Evolutionary conservation across 2,113 vertebrate genomes (phyloP).

Genomic region (Numida meleagris): DNA sequence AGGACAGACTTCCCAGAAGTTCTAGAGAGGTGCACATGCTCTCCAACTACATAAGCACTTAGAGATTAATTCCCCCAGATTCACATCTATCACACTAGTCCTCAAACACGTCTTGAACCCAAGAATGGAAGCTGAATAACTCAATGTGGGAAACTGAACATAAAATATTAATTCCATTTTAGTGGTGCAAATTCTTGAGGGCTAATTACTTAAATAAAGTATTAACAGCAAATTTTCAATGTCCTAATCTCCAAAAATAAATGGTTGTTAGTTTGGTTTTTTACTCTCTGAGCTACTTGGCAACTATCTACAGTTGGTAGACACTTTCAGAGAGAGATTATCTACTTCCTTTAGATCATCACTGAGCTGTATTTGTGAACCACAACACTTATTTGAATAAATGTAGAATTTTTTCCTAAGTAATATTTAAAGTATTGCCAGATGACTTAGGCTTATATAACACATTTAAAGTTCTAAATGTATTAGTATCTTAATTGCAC

Average conservation of each 20-base stretch:
- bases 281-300: not conserved
- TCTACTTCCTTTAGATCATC: not conserved
- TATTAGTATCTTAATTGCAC: not conserved
- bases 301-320: not conserved
- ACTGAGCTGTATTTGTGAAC: not conserved
- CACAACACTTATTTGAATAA: not conserved
- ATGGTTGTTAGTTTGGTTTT: rapidly evolving
- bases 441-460: not conserved
- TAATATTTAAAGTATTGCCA: not conserved
- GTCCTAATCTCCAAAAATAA: not conserved
- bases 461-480: no score
- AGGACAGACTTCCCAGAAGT: not conserved
- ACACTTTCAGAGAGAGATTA: not conserved
- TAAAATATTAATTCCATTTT: not conserved
- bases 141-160: not conserved
- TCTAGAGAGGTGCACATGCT: not conserved
- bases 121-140: not conserved
- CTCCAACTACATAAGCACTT: not conserved
- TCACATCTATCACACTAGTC: not conserved
- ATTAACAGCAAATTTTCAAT: not conserved
- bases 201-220: not conserved
- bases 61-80: not conserved
- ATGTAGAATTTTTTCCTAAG: not conserved
- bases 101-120: not conserved
- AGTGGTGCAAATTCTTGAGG: not conserved